phyloP scores from a whole-genome alignment of 2,113 vertebrate genomes.

The Channa argus region DNA sequence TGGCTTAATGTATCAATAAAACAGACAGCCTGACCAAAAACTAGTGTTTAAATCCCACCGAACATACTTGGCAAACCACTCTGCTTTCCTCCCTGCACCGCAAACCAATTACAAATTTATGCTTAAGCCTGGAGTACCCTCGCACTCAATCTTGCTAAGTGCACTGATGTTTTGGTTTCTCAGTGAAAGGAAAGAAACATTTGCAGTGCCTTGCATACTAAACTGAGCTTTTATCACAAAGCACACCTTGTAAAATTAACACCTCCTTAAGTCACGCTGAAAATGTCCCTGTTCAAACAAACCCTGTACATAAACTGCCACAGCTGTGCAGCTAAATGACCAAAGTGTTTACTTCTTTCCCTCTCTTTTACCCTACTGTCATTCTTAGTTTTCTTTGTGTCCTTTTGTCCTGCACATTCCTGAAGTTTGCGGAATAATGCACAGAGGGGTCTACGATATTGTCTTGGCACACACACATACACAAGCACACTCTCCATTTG shows the following conservation, averaged over 20 bases:
- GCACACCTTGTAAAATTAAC: conserved; percentile 75
- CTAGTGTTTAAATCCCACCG: conserved; percentile 35
- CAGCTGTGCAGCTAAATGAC: conserved; percentile 76
- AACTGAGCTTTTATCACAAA: conserved; percentile 68
- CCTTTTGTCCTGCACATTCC: conserved; percentile 59
- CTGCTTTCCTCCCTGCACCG: conserved; percentile 41
- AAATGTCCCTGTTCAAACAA: conserved; percentile 63
- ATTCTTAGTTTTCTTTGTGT: conserved; percentile 50
- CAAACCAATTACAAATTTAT: conserved; percentile 39
- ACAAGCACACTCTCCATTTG: conserved; percentile 16
- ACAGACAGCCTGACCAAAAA: conserved; percentile 25
- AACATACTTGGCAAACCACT: conserved; percentile 49
- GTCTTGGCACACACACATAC: conserved; percentile 27
- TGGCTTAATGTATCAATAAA: background rate
- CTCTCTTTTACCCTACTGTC: conserved; percentile 48
- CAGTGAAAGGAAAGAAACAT: conserved; percentile 41
- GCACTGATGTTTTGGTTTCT: conserved; percentile 44
- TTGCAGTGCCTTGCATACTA: conserved; percentile 48
- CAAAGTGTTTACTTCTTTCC: conserved; percentile 70
- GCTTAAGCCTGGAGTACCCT: conserved; percentile 24
- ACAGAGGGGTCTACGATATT: conserved; percentile 29
- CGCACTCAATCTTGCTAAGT: conserved; percentile 32
- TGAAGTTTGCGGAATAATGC: conserved; percentile 56
- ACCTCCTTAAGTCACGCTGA: conserved; percentile 59
- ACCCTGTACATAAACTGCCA: conserved; percentile 50